Evolutionary conservation across 1,140 invertebrate species (phyloP), one percentile per base, ranked within the genome.

Genomic region (Listronotus oregonensis): DNA sequence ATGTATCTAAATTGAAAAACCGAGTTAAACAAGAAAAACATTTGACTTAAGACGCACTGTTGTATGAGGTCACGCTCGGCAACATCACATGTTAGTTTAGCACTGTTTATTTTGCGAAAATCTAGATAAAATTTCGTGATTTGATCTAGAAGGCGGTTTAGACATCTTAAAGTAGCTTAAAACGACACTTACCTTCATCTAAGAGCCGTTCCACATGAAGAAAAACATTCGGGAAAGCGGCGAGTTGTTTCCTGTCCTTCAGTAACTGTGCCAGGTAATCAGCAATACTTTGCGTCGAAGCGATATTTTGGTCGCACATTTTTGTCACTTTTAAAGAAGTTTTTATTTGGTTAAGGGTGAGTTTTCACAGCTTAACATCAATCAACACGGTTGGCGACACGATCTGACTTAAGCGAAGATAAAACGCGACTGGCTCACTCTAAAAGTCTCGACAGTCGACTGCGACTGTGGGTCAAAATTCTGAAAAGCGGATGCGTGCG

Each of bases 201-300:
- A 99, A 87, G 74, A 99, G 90, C 81, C 97, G 88, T 85, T 99
- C 97, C 77, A 98, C 90, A 85, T 99, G 98, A 83, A 97, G 90
- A 86, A 99, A 99, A 80, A 99, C 94, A 88, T 97, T 98, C 70
- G 98, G 97, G 85, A 99, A 98, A 79, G 96, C 96, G 76, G 95
- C 94, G 77, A 99, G 88, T 87, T 99, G 96, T 87, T 99, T 99
- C 86, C 97, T 96, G 88, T 99, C 98, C 89, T 99, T 99, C 78
- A 99, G 88, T 84, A 99, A 90, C 86, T 99, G 97, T 81, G 97
- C 96, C 87, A 99, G 88, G 87, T 99, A 99, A 85, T 99, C 98
- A 82, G 96, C 94, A 85, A 95, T 95, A 85, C 93, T 96, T 83
- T 95, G 93, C 81, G 93, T 94, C 79, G 89, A 94, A 73, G 89